Evolutionary conservation across 2,888 invertebrate genomes (phyloP).

Genomic region (Leptothorax acervorum): DNA sequence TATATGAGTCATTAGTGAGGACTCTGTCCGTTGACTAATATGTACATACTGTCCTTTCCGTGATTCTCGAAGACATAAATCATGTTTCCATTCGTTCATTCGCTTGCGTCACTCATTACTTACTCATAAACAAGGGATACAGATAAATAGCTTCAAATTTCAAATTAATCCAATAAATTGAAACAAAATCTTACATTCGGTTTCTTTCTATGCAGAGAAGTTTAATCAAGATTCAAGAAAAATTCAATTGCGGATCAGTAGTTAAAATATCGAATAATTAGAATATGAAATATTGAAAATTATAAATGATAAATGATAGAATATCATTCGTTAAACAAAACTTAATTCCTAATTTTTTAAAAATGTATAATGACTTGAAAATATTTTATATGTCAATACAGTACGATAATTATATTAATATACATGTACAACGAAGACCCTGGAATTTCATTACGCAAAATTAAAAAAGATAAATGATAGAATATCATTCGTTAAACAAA

Average conservation of each 20-base stretch:
- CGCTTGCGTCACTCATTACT: not conserved
- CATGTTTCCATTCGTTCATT: constrained; percentile 12
- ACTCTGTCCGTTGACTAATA: constrained; percentile 14
- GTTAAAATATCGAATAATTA: not conserved
- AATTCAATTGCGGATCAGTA: not conserved
- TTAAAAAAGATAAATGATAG: not conserved
- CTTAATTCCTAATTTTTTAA: not conserved
- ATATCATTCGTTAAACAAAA: not conserved
- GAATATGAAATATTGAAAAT: not conserved
- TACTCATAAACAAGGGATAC: not conserved
- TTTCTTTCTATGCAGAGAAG: not conserved
- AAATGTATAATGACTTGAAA: not conserved
- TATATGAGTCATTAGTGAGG: constrained; percentile 36
- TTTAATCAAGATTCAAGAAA: not conserved
- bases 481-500: not conserved
- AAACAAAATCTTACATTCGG: not conserved
- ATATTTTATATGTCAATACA: not conserved
- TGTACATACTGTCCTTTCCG: not conserved
- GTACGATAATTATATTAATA: not conserved
- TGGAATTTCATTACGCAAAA: constrained; percentile 27
- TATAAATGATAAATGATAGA: not conserved
- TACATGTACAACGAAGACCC: not conserved
- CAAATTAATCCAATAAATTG: not conserved
- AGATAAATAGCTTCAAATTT: not conserved
- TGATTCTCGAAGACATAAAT: constrained; percentile 14